phyloP scores from a whole-genome alignment of 2,797 vertebrate species.

The Notolepis coatsorum region DNA sequence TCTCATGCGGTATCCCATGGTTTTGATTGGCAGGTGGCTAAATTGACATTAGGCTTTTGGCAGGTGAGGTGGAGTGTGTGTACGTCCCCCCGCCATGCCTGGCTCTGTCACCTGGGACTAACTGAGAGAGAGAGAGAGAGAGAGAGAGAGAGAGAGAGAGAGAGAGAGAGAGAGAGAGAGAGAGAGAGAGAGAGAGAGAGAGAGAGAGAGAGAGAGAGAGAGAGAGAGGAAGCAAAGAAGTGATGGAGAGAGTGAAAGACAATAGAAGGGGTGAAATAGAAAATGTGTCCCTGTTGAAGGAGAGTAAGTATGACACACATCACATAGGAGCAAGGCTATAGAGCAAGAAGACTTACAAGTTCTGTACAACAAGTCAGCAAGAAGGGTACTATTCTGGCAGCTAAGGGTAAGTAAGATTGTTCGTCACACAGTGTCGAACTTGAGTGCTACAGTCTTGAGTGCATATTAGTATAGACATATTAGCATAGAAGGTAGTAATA shows the following conservation, averaged over 20 bases:
- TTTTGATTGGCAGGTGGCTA: conserved; percentile 66
- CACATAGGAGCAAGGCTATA: too few relatives aligned
- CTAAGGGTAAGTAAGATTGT: too few relatives aligned
- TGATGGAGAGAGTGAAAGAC: not conserved
- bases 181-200: not conserved
- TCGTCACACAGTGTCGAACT: too few relatives aligned
- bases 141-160: not conserved
- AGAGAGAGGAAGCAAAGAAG: not conserved
- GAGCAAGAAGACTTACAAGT: too few relatives aligned
- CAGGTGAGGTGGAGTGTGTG: conserved; percentile 47
- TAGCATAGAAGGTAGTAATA: too few relatives aligned
- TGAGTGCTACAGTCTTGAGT: too few relatives aligned
- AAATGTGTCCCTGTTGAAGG: conserved; percentile 9
- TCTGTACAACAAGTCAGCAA: too few relatives aligned
- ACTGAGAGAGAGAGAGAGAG: conserved; percentile 12
- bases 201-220: not conserved
- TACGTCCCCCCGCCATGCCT: conserved; percentile 47
- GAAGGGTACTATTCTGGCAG: too few relatives aligned
- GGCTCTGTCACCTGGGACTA: conserved; percentile 29
- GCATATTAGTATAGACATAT: too few relatives aligned
- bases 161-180: not conserved
- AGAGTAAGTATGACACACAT: conserved; percentile 31
- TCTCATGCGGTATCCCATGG: conserved; percentile 41
- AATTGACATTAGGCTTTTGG: conserved; percentile 70
- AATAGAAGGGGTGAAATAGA: conserved; percentile 19